Base-by-base conservation (phyloP, 2,888 invertebrate species). In the Limnephilus marmoratus region DNA sequence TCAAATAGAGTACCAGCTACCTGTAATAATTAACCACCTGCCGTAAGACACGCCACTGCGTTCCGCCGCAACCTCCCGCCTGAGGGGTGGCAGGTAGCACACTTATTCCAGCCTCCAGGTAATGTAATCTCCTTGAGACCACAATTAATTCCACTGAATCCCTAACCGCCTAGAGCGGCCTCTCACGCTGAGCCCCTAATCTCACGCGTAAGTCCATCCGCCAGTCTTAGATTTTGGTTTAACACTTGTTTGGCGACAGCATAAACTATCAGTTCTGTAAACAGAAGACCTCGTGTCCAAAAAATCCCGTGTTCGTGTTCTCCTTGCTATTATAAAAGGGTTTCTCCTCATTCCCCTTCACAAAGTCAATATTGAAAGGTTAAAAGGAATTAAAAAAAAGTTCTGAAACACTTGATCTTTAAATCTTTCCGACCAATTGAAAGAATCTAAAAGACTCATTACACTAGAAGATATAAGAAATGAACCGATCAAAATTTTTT, bases 91-190 rank as follows among this genome's bases (percentile, higher is more conserved):
- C n/a, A 86, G 53, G 45, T 45, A 49, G 45, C n/a, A 86, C 13
- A 83, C 37, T 83, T 89, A 24, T 68, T 24, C 68, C 24, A 68
- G n/a, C 68, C 68, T 68, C 24, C 90, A 90, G 83, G 90, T 90
- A 90, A 82, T 90, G 82, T 82, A 90, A 90, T 90, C 82, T 90
- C 53, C 90, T 41, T 41, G 82, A 82, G 45, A 53, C 90, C 90
- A 90, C 90, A 90, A 90, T 90, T 90, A 90, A 90, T 90, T 90
- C 90, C 49, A 81, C 18, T 3, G 81, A 83, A 82, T 34, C 41
- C 29, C 29, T 4, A 81, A 34, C 18, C 89, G n/a, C 81, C 87
- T 87, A 49, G 53, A 49, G 86, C 53, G 34, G 41, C 41, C 41
- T 18, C 11, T 18, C 85, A 31, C 41, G 37, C 37, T 82, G 31